Evolutionary conservation across 2,888 invertebrate species (phyloP).

Genomic region (Latheticus oryzae): DNA sequence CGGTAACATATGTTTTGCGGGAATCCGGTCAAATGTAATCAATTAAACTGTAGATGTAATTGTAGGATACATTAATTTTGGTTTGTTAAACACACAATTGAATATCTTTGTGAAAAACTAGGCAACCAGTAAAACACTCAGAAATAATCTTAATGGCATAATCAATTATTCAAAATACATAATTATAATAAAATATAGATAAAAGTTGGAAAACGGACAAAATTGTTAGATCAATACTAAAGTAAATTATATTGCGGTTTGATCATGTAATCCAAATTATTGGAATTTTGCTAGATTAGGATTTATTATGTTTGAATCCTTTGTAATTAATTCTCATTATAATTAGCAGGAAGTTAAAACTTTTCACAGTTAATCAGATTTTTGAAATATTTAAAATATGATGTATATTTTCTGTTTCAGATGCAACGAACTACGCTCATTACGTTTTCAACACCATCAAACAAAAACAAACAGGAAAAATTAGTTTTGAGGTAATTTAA

Average conservation of each 20-base stretch:
- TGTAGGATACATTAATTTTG: conserved; percentile 14
- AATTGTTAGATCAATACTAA: no score
- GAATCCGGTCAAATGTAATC: conserved; percentile 20
- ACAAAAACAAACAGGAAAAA: conserved; percentile 83
- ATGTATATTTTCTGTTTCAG: conserved; percentile 68
- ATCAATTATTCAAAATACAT: background rate
- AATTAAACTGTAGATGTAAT: conserved; percentile 26
- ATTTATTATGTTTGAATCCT: conserved; percentile 11
- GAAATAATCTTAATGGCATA: background rate
- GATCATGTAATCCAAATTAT: conserved; percentile 14
- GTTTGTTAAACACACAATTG: conserved; percentile 5
- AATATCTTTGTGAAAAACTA: conserved; percentile 9
- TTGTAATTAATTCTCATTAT: conserved; percentile 6
- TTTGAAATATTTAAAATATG: conserved; percentile 3
- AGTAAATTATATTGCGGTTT: conserved; percentile 2
- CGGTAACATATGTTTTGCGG: conserved; percentile 27
- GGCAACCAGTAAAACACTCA: conserved; percentile 11
- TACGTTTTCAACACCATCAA: conserved; percentile 93
- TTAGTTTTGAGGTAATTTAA: conserved; percentile 86
- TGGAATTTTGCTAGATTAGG: conserved; percentile 8
- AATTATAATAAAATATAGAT: background rate
- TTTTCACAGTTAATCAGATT: no score
- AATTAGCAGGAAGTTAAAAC: no score
- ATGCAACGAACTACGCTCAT: conserved; percentile 90
- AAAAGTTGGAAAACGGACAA: no score